phyloP scores from a whole-genome alignment of 2,113 vertebrate genomes.

The Cryptomyrus ogoouensis region DNA sequence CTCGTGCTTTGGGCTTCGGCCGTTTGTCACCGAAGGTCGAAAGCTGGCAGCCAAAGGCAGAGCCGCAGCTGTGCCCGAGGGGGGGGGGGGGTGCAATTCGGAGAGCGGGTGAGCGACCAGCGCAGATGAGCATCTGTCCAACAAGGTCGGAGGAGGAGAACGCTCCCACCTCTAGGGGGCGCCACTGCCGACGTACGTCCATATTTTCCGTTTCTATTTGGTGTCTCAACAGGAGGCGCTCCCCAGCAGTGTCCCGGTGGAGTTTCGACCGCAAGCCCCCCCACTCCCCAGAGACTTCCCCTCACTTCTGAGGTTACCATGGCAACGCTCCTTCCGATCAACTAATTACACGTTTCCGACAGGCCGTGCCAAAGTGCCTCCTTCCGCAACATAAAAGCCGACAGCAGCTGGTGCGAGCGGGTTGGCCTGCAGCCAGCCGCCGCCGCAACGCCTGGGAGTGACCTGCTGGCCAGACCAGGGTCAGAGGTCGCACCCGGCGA shows the following conservation, averaged over 20 bases:
- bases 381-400: background rate
- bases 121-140: background rate
- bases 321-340: slow-evolving; percentile 33
- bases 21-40: slow-evolving; percentile 31
- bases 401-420: background rate
- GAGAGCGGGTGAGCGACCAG: background rate
- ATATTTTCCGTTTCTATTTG: background rate
- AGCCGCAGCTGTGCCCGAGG: background rate
- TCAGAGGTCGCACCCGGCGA: background rate
- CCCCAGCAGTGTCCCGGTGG: slow-evolving; percentile 2
- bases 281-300: slow-evolving; percentile 22
- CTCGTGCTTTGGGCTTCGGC: slow-evolving; percentile 26
- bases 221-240: background rate
- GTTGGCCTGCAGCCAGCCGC: slow-evolving; percentile 8
- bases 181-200: background rate
- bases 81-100: background rate
- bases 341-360: slow-evolving; percentile 32
- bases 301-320: slow-evolving; percentile 31
- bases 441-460: background rate
- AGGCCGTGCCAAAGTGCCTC: slow-evolving; percentile 7
- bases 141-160: slow-evolving; percentile 8
- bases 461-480: background rate
- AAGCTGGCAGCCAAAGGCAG: slow-evolving; percentile 16
- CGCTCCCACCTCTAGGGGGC: background rate
- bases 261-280: slow-evolving; percentile 25